phyloP scores from a whole-genome alignment of 2,888 invertebrate species.

The Cataglyphis livida region DNA sequence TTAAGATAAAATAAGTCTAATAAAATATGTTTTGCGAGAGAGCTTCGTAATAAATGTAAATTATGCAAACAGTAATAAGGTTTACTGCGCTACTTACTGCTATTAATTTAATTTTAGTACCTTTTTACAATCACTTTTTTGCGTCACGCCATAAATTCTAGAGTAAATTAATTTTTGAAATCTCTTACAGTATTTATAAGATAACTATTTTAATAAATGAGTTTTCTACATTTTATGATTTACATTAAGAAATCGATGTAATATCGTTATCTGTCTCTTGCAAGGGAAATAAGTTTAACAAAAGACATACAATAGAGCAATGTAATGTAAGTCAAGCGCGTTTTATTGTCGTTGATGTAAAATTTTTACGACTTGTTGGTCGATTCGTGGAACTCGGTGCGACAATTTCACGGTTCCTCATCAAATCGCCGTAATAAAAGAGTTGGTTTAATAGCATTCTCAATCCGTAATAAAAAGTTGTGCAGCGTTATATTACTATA shows the following conservation, averaged over 20 bases:
- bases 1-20: background rate
- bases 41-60: background rate
- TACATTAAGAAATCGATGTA: background rate
- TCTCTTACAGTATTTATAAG: background rate
- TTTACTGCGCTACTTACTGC: too few relatives aligned
- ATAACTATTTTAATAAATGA: background rate
- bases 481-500: background rate
- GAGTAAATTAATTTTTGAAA: background rate
- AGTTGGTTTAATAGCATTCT: conserved; percentile 20
- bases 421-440: conserved; percentile 4
- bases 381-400: background rate
- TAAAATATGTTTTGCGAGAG: background rate
- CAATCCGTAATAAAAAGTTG: conserved; percentile 11
- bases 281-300: background rate
- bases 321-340: background rate
- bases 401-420: background rate
- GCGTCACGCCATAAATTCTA: background rate
- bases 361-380: conserved; percentile 23
- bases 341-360: conserved; percentile 19
- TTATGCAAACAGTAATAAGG: background rate
- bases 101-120: conserved; percentile 4
- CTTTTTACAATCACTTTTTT: background rate
- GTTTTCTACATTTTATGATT: background rate
- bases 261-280: too few relatives aligned
- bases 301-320: background rate